Percentiles rank a stretch among this genome's conserved stretches.
These are phyloP conservation scores for Xanthia icteritia DNA, from an alignment of 2,888 invertebrate genomes.

Conservation along the genomic window DNA sequence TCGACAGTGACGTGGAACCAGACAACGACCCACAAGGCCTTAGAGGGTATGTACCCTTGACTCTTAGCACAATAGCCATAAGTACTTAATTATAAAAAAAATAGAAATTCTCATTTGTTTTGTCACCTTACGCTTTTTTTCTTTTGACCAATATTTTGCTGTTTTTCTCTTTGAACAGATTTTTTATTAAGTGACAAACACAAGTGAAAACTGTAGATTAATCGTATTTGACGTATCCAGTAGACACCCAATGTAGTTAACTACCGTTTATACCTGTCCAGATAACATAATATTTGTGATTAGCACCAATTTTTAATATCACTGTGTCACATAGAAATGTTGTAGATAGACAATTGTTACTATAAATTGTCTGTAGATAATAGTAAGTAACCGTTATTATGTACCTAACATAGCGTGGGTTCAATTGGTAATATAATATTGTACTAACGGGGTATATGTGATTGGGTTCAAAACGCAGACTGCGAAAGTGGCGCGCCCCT, in stretches of 20 bases:
- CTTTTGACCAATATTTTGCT: conserved; percentile 49
- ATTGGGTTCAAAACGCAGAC: conserved; percentile 89
- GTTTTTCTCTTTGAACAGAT: conserved; percentile 13
- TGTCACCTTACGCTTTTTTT: conserved; percentile 58
- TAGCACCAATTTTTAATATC: conserved; percentile 54
- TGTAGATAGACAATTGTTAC: conserved; percentile 69
- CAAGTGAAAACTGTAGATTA: conserved; percentile 56
- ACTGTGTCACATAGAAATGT: conserved; percentile 65
- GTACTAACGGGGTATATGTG: conserved; percentile 75
- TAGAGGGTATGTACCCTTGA: conserved; percentile 90
- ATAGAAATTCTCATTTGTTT: conserved; percentile 59
- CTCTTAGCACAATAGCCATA: not conserved
- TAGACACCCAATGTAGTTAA: conserved; percentile 60
- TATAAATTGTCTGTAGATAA: conserved; percentile 64
- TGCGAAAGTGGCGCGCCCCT: conserved; percentile 96
- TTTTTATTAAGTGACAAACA: conserved; percentile 53
- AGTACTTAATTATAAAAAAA: conserved; percentile 31
- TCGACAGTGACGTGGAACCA: conserved; percentile 92
- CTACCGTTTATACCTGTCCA: conserved; percentile 55
- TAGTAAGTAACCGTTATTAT: conserved; percentile 72
- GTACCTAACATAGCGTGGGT: conserved; percentile 70
- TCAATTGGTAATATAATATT: conserved; percentile 67
- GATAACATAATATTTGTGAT: conserved; percentile 62
- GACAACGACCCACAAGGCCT: conserved; percentile 91
- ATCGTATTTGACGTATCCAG: conserved; percentile 57